Evolutionary conservation across 2,888 invertebrate genomes (phyloP), one percentile per base, ranked within the genome.

Genomic region (Drosophila greeni): DNA sequence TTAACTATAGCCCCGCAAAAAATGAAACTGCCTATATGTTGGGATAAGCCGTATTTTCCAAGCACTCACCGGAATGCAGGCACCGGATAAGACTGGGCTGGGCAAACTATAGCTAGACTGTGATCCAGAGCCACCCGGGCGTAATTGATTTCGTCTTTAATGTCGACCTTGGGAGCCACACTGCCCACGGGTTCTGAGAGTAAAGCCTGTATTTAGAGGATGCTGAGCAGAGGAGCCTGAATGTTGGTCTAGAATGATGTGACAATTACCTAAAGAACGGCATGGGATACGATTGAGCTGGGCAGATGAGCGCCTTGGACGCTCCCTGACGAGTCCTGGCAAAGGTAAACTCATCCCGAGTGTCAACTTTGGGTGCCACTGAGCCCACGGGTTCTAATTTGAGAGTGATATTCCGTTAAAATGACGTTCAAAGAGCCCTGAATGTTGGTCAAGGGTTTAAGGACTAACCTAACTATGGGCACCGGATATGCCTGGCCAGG

Each of bases 401-500:
- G 14, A 9, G 5, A 7, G 16, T 37, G 8, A 16, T 2, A 36
- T 42, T 14, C 1, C 1, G 0, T 43, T 34, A 49, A 42, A 5
- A 4, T 7, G 33, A 33, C 24, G 12, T 2, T 5, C 2, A 20
- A 12, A 2, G 6, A 5, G 1, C 47, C 20, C 49, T 56, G 62
- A 75, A 78, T 76, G 84, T 82, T 80, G 76, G 40, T 40, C 18
- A 18, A 40, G 16, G 31, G 8, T 26, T 20, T 16, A 8, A n/a
- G 11, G 9, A 31, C 37, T 62, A 69, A 87, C 93, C 93, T 93
- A 91, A 93, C 92, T 73, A 91, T 88, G 81, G 94, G 94, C 78
- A 93, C 92, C 54, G 94, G 94, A 89, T 91, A 94, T 36, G 93
- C 93, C 88, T 94, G 94, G n/a, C 94, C 93, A 64, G 94, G 94